phyloP scores from a whole-genome alignment of 2,888 invertebrate species.

The Urechis unicinctus region DNA sequence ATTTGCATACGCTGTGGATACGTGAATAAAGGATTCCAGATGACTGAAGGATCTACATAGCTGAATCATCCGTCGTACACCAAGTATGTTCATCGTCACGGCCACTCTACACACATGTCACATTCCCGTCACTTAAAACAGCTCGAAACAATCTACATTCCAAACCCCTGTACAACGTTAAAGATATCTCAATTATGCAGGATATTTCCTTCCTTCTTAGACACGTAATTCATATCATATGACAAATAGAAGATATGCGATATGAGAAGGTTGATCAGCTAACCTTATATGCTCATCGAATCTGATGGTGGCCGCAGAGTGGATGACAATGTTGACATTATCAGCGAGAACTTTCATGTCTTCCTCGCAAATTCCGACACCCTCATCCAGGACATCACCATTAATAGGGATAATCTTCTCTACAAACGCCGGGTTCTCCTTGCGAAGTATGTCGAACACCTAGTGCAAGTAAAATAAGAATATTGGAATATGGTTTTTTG shows the following conservation, averaged over 20 bases:
- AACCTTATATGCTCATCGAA: slow-evolving; percentile 73
- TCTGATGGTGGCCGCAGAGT: slow-evolving; percentile 85
- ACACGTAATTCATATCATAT: no score
- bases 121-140: no score
- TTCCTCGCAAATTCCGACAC: slow-evolving; percentile 53
- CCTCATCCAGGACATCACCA: slow-evolving; percentile 51
- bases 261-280: not conserved
- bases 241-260: no score
- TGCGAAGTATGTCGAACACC: no score
- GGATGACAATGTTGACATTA: slow-evolving; percentile 78
- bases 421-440: slow-evolving; percentile 34
- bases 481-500: no score
- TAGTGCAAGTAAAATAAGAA: no score
- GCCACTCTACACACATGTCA: not conserved
- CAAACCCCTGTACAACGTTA: no score
- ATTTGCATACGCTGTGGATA: not conserved
- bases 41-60: no score
- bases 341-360: slow-evolving; percentile 58
- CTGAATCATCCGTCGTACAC: no score
- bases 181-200: no score
- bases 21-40: not conserved
- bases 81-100: not conserved
- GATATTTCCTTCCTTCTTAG: no score
- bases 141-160: no score
- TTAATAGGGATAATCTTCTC: slow-evolving; percentile 67